Percentiles rank a stretch among this genome's conserved stretches.
Evolutionary conservation across 2,113 vertebrate genomes (phyloP).

Genomic region (Sinocyclocheilus rhinocerous): DNA sequence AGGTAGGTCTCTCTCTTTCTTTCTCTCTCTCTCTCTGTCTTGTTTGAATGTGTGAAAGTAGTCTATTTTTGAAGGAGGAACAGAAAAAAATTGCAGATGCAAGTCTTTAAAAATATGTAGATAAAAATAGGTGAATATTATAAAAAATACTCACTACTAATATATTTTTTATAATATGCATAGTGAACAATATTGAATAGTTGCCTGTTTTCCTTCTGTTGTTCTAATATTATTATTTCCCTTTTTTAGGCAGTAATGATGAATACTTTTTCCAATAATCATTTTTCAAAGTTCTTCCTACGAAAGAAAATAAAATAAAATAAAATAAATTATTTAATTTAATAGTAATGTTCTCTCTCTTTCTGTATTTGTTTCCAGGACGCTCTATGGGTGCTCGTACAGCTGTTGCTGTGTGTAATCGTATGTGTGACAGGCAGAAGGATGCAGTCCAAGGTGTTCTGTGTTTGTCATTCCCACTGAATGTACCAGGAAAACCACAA

Average conservation of each 20-base stretch:
- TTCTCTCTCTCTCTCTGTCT: background rate
- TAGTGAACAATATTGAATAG: background rate
- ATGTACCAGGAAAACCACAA: constrained; percentile 82
- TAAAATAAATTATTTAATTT: too few species aligned
- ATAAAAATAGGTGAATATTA: background rate
- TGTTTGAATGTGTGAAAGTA: background rate
- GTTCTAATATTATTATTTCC: background rate
- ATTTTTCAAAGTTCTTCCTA: background rate
- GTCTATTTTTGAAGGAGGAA: background rate
- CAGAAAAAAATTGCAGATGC: background rate
- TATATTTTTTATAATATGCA: background rate
- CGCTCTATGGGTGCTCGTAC: constrained; percentile 92
- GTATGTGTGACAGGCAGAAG: constrained; percentile 66
- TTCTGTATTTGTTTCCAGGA: constrained; percentile 69
- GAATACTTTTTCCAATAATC: background rate
- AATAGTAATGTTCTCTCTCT: background rate
- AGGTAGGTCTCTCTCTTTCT: constrained; percentile 74
- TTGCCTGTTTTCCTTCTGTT: too few species aligned
- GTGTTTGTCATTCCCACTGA: constrained; percentile 90
- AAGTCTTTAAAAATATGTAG: background rate
- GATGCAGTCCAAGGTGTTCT: constrained; percentile 81
- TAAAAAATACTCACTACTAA: background rate
- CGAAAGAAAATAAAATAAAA: background rate
- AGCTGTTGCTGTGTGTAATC: constrained; percentile 77
- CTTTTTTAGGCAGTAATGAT: background rate